A percentile compares a stretch with the other conserved stretches of the same genome.
These are phyloP conservation scores for Trichacis sp. DNA, from an alignment of 2,888 invertebrate species.

Conservation along the genomic window DNA sequence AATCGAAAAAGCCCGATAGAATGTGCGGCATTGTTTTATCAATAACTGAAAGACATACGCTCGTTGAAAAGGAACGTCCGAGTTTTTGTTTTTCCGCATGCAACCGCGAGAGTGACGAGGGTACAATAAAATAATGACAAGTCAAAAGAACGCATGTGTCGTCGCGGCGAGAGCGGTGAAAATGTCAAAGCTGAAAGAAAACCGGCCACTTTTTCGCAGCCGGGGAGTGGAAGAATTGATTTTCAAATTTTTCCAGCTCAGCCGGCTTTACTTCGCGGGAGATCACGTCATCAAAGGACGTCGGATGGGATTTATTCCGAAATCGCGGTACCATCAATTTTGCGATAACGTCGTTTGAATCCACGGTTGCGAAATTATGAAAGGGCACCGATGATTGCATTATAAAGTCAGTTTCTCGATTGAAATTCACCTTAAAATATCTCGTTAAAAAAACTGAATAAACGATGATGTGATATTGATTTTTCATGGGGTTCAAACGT, in stretches of 20 bases:
- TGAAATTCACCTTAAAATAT: too few species aligned
- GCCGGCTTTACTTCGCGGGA: constrained; percentile 23
- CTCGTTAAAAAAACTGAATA: too few species aligned
- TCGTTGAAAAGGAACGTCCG: constrained; percentile 27
- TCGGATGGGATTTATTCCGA: background rate
- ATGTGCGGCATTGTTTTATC: constrained; percentile 4
- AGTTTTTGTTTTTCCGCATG: constrained; percentile 29
- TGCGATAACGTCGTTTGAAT: background rate
- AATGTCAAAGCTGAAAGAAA: constrained; percentile 1
- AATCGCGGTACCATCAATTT: background rate
- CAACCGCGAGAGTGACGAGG: constrained; percentile 12
- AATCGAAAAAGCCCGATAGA: too few species aligned
- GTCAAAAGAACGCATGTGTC: constrained; percentile 2
- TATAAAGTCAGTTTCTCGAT: too few species aligned
- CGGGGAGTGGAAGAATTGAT: constrained; percentile 26
- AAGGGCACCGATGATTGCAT: too few species aligned
- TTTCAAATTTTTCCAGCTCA: constrained; percentile 38
- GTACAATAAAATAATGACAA: constrained; percentile 37
- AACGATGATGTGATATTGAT: too few species aligned
- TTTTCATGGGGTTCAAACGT: too few species aligned
- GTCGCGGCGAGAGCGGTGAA: background rate
- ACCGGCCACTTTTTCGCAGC: background rate
- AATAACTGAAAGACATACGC: constrained; percentile 35
- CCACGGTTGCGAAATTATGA: background rate
- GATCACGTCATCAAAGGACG: constrained; percentile 4